A percentile compares a stretch with the other conserved stretches of the same genome.
Conservation (phyloP, 2,113 vertebrate genomes). For the human region GRCh38 chr5:14902501-14903000, state of each 20-base stretch:
- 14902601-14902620: neutral
- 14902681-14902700: neutral
- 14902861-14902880: neutral
- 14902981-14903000: neutral
- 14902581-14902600: neutral
- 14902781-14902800: neutral
- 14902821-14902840: neutral
- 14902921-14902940: rapidly evolving
- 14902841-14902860: neutral
- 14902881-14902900: too few relatives aligned
- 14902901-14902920: neutral
- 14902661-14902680: neutral
- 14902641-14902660: neutral
- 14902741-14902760: neutral
- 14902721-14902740: neutral
- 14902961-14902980: rapidly evolving
- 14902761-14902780: neutral
- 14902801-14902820: neutral
- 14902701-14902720: too few relatives aligned
- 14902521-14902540: neutral
- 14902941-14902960: rapidly evolving
- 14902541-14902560: neutral
- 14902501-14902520: neutral
- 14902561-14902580: neutral
- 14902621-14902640: neutral